Conservation (phyloP, 2,797 vertebrate genomes). For the Gephyroberyx darwinii region DNA sequence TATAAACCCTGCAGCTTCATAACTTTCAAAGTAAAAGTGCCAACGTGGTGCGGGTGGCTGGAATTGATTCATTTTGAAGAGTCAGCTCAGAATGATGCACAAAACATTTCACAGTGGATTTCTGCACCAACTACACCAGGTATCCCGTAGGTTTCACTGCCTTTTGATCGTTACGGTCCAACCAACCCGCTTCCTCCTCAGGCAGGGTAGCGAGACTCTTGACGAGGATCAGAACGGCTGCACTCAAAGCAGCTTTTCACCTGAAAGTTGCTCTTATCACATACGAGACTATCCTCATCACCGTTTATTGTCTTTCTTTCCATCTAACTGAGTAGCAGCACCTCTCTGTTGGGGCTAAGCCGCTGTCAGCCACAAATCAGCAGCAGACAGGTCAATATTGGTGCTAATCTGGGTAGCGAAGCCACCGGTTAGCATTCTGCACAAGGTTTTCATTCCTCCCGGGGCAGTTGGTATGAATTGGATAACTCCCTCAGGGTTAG, state of each 20-base stretch:
- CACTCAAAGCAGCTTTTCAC: not conserved
- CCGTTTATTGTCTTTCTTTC: conserved; percentile 5
- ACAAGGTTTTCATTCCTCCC: conserved; percentile 14
- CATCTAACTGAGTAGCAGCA: conserved; percentile 2
- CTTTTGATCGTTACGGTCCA: no score
- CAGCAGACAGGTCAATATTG: conserved; percentile 24
- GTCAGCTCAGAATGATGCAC: no score
- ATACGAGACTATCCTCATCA: conserved; percentile 5
- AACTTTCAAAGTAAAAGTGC: no score
- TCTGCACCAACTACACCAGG: no score
- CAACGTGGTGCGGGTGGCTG: no score
- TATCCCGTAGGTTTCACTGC: no score
- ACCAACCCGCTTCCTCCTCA: no score
- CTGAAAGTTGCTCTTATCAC: not conserved
- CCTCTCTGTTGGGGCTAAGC: conserved; percentile 17
- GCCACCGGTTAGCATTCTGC: conserved; percentile 42
- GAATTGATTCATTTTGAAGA: no score
- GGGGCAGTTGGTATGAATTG: conserved; percentile 44
- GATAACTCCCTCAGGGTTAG: conserved; percentile 48
- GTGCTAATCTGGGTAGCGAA: conserved; percentile 55
- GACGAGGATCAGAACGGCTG: not conserved
- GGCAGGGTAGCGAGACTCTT: not conserved
- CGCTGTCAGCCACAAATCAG: conserved; percentile 39
- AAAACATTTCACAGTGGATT: no score
- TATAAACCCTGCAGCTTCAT: no score